Evolutionary conservation across 2,113 vertebrate genomes (phyloP).

Genomic region (Chlorocebus sabaeus): DNA sequence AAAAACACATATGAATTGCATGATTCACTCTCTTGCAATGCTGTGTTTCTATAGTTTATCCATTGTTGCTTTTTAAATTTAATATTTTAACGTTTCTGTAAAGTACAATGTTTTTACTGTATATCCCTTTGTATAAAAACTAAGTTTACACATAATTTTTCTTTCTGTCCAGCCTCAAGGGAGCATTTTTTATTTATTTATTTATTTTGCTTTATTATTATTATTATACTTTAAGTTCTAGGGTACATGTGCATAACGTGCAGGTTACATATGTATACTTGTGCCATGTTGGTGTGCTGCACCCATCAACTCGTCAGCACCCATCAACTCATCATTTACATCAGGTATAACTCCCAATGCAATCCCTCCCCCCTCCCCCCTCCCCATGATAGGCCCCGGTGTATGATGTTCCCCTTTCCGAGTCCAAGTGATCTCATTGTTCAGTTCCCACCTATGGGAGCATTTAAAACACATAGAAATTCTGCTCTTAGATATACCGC

Average conservation of each 20-base stretch:
- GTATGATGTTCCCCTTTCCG: too few species aligned
- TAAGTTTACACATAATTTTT: neutral
- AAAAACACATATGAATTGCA: neutral
- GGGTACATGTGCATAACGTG: too few species aligned
- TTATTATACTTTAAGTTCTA: too few species aligned
- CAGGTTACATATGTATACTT: too few species aligned
- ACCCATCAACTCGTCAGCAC: too few species aligned
- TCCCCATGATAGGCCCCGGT: too few species aligned
- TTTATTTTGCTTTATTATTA: too few species aligned
- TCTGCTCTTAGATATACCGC: neutral
- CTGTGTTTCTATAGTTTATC: neutral
- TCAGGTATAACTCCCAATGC: too few species aligned
- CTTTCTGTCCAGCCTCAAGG: neutral
- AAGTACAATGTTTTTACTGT: neutral
- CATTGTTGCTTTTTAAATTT: neutral
- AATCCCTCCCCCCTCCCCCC: too few species aligned
- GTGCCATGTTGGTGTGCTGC: too few species aligned
- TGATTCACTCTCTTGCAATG: neutral
- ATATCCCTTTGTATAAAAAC: neutral
- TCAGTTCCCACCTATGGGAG: neutral
- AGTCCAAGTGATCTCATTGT: too few species aligned
- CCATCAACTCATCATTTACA: too few species aligned
- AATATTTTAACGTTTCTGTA: conserved; percentile 7
- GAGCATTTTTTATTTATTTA: neutral
- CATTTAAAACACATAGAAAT: conserved; percentile 44